Conservation (phyloP, 2,113 vertebrate genomes). For the Epinephelus lanceolatus region DNA sequence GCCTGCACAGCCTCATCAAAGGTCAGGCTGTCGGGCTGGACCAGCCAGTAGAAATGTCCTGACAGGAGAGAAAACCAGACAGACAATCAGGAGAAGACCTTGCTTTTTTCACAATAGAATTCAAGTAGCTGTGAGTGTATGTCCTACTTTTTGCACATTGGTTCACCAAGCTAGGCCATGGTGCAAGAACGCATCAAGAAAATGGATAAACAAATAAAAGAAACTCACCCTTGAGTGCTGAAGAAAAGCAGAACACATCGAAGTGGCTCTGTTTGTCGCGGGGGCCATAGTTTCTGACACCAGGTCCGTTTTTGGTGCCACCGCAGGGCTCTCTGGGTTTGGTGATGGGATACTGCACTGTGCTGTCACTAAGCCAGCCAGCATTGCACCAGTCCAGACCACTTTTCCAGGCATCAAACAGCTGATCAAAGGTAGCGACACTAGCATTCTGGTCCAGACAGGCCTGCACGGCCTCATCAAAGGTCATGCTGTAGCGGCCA, state of each 20-base stretch:
- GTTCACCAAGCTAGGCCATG: not conserved
- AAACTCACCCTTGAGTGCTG: constrained; percentile 87
- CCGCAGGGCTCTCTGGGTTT: constrained; percentile 92
- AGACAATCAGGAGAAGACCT: not conserved
- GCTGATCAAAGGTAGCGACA: constrained; percentile 91
- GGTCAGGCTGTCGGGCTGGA: constrained; percentile 90
- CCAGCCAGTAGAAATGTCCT: constrained; percentile 94
- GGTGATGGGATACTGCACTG: constrained; percentile 95
- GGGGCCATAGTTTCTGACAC: constrained; percentile 92
- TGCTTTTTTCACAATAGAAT: not conserved
- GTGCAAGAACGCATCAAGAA: not conserved
- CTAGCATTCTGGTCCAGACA: constrained; percentile 89
- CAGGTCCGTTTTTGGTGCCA: constrained; percentile 86
- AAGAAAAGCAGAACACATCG: constrained; percentile 94
- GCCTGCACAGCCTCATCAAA: constrained; percentile 91
- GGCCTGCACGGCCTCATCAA: constrained; percentile 85
- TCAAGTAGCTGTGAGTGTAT: not conserved
- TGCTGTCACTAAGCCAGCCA: constrained; percentile 94
- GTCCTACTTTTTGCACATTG: not conserved
- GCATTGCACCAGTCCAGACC: constrained; percentile 99
- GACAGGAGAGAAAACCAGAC: constrained; percentile 24
- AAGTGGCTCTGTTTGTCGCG: constrained; percentile 89
- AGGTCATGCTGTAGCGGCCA: constrained; percentile 94
- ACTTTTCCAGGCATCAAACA: constrained; percentile 88
- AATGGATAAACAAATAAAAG: not conserved